Conservation (phyloP, 2,113 vertebrate genomes). For the Cairina moschata region DNA sequence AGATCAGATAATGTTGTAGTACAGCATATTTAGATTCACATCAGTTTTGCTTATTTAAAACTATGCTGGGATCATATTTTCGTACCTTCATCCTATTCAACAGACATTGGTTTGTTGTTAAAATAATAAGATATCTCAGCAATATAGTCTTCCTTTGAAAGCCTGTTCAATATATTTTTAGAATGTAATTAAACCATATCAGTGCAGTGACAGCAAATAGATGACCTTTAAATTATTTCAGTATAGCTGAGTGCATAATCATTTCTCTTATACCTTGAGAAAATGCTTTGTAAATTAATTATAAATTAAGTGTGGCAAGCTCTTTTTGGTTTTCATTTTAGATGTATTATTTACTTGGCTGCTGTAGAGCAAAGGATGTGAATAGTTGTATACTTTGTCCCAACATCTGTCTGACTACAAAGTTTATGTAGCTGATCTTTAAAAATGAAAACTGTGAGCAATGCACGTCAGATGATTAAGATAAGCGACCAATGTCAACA, state of each 20-base stretch:
- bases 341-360: no score
- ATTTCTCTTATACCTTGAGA: conserved; percentile 56
- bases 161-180: conserved; percentile 86
- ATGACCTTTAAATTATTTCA: conserved; percentile 93
- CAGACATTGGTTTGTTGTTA: conserved; percentile 55
- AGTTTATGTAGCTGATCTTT: background rate
- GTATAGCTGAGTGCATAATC: conserved; percentile 84
- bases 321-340: background rate
- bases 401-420: background rate
- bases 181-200: conserved; percentile 91
- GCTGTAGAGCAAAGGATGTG: background rate
- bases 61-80: background rate
- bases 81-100: background rate
- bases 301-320: background rate
- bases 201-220: conserved; percentile 82
- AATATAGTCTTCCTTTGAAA: conserved; percentile 66
- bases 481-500: background rate
- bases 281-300: conserved; percentile 21
- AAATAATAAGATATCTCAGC: conserved; percentile 77
- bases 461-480: background rate
- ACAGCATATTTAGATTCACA: background rate
- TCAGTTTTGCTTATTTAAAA: background rate
- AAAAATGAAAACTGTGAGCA: background rate
- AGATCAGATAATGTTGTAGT: background rate
- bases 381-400: background rate